Evolutionary conservation across 2,888 invertebrate genomes (phyloP), one percentile per base, ranked within the genome.

Genomic region (Limnephilus lunatus): DNA sequence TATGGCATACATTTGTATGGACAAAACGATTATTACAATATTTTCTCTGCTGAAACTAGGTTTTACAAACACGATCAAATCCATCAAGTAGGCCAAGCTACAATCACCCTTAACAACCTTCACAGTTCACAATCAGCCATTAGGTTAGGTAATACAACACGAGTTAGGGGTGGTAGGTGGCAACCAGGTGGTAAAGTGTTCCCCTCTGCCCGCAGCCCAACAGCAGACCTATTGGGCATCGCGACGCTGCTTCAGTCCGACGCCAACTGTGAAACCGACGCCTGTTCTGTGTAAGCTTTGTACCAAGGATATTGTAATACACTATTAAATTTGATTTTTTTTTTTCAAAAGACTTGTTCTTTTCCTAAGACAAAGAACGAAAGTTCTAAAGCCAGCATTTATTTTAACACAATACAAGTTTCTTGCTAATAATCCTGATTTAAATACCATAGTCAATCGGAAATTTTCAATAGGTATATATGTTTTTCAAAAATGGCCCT

Each of bases 211-310:
- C 81, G 11, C 82, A 48, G 82, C 31, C 82, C 44, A 90, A 82
- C 82, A 39, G n/a, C 48, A 14, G 9, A 32, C 39, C 14, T 48
- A 89, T 81, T 89, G 39, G 81, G 25, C 81, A 53, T 44, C 35
- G 81, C 89, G 35, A 35, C 81, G 39, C 53, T 35, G 88, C 91
- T 88, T 83, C 91, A 91, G 91, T 91, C 44, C 91, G 81, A 82
- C 91, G 91, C 88, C 88, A 82, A 88, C 91, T 83, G 48, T 88
- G 68, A 88, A 91, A 91, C 80, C 82, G 91, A 91, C 89, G 88
- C 88, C 83, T 89, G 91, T 86, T 83, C 83, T 39, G 25, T 83
- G 83, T 83, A n/a, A 83, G 83, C 83, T 83, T 83, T 35, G 83
- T 83, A 32, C 83, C 19, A 68, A 68, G 25, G 68, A 68, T 68